These are phyloP conservation scores for Microctenopoma steveboyesi DNA, from an alignment of 2,797 vertebrate species.

Conservation along the genomic window DNA sequence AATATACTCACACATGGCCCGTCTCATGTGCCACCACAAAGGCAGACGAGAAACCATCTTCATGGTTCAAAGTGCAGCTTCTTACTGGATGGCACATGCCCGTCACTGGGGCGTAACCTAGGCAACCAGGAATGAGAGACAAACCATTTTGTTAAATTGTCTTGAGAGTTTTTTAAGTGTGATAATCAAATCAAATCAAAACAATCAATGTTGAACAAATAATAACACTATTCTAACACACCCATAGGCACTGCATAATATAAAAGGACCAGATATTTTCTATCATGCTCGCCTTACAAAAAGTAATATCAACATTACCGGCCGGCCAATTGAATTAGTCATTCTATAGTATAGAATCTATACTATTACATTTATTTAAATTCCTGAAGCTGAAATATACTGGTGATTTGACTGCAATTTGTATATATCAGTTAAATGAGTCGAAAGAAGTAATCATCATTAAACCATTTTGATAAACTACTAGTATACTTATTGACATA, in stretches of 20 bases:
- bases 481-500: background rate
- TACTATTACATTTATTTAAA: no score
- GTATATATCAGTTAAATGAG: constrained; percentile 3
- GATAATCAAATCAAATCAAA: background rate
- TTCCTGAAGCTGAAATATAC: no score
- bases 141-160: background rate
- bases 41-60: constrained; percentile 97
- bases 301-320: no score
- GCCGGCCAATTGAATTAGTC: no score
- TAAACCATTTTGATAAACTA: background rate
- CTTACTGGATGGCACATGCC: constrained; percentile 98
- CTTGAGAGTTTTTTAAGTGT: background rate
- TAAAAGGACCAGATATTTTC: no score
- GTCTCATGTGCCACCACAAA: constrained; percentile 99
- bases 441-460: background rate
- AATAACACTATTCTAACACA: background rate
- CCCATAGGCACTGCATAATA: background rate
- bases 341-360: no score
- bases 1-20: constrained; percentile 94
- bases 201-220: no score
- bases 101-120: constrained; percentile 97
- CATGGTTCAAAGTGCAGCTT: constrained; percentile 98
- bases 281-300: no score
- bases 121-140: constrained; percentile 29
- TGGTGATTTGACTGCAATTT: background rate